Evolutionary conservation across 2,888 invertebrate species (phyloP), one percentile per base, ranked within the genome.

Genomic region (Andrena trimmerana): DNA sequence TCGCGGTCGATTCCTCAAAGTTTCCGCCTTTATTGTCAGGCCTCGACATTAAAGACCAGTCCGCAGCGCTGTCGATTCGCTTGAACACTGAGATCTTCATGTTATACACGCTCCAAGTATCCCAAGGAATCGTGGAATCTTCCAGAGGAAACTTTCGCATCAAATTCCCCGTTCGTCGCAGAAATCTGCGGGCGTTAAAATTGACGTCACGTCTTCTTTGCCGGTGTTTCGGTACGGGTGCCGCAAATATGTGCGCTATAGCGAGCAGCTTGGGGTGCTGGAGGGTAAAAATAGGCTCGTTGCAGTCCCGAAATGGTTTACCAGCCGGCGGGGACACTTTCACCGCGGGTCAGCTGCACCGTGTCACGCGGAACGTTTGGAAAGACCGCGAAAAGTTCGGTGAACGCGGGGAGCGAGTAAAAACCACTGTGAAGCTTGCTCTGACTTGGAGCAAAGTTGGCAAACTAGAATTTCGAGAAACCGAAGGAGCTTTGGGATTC

Each of bases 1-100:
- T 76, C 76, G 48, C 50, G 68, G 74, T 75, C 74, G 68, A 75
- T 50, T 52, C 50, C 50, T 33, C 10, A 36, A 60, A 33, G 50
- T 59, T 27, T 33, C 50, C 27, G 27, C 57, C 27, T 50, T 31
- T 31, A 16, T 33, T 33, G 16, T 62, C 33, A 10, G 29, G n/a
- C 42, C 66, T 13, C 10, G 60, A 36, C 60, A 36, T 36, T 36
- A 57, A 69, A 59, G 29, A 42, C 27, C 57, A 5, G 29, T 16
- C 36, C 13, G 7, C n/a, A 1, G 42, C 33, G 33, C 29, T 29
- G 59, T 66, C 10, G 8, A 48, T 52, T 52, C 8, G n/a, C 29
- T 66, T 5, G n/a, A 31, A 8, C 7, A 8, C 48, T 1, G 42
- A 1, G 16, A 16, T 42, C 42, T 16, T 42, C 42, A 0, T 1